Evolutionary conservation across 2,113 vertebrate genomes (phyloP).

Genomic region (Seriola dumerili): DNA sequence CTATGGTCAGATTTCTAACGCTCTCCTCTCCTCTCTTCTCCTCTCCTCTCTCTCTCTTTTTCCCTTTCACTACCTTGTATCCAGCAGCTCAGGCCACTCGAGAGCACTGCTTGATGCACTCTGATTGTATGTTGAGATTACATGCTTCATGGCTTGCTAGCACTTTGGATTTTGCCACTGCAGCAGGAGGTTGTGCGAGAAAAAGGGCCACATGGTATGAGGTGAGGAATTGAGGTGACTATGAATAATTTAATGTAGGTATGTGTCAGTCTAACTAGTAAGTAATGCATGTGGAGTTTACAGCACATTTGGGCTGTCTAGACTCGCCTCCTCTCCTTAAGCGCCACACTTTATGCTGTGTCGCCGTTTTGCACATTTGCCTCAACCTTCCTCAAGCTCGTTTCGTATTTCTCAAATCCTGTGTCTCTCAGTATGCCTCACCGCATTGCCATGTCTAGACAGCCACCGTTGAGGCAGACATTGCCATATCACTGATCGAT

Average conservation of each 20-base stretch:
- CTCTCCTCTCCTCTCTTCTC: constrained; percentile 1
- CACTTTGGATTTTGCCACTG: constrained; percentile 28
- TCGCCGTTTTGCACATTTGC: constrained; percentile 14
- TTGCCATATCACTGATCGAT: constrained; percentile 73
- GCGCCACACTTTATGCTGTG: not conserved
- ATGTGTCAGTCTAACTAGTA: constrained; percentile 36
- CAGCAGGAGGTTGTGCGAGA: constrained; percentile 45
- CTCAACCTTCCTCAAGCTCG: constrained; percentile 1
- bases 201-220: constrained; percentile 27
- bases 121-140: constrained; percentile 37
- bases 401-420: constrained; percentile 22
- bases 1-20: constrained; percentile 28
- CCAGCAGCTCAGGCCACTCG: constrained; percentile 3
- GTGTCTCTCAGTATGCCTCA: constrained; percentile 44
- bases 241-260: constrained; percentile 62
- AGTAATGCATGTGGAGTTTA: constrained; percentile 20
- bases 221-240: constrained; percentile 38
- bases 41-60: not conserved
- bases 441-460: constrained; percentile 67
- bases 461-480: constrained; percentile 51
- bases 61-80: not conserved
- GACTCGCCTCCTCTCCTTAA: not conserved
- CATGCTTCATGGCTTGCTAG: constrained; percentile 35
- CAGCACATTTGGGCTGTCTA: constrained; percentile 11
- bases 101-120: not conserved